Base-by-base conservation (phyloP, 2,888 invertebrate species). In the Bembecia ichneumoniformis region DNA sequence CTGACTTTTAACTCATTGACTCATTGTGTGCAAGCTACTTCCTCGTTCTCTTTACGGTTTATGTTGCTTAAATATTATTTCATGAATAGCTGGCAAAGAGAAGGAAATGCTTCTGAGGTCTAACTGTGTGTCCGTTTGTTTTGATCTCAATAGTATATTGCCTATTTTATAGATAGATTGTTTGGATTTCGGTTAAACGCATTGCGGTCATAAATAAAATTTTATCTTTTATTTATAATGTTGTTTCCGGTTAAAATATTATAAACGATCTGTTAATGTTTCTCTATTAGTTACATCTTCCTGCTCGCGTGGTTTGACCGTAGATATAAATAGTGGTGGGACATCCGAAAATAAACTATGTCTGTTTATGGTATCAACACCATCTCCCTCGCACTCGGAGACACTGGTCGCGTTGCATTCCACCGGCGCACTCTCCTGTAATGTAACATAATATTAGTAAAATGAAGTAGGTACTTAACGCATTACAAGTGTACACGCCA, bases 221-320 rank as follows among this genome's bases (percentile, higher is more conserved):
- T 64, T 65, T 60, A 63, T 70, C 16, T 40, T 11, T 44, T 44
- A 44, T 44, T 66, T 62, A 61, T 68, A 70, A 70, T 73, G 62
- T 68, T 64, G 61, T 75, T 77, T 82, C 77, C 77, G 73, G 62
- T 74, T 58, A 61, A 53, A 69, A 67, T 63, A 58, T 72, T 68
- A 75, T 69, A 67, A 73, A 77, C 66, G 73, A 68, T 60, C 68
- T 74, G 76, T 77, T 79, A 75, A 81, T 78, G 74, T 74, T 73
- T 62, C 71, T 69, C 64, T 70, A 76, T 82, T 84, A 79, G 77
- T 81, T 74, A 82, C 74, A 72, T 64, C 81, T 81, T 82, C 82
- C 82, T 83, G 81, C 68, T 64, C 60, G 60, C 62, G 57, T 60
- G 66, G 67, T 57, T 62, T 67, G 59, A 55, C 56, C n/a, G 40